Evolutionary conservation across 2,113 vertebrate genomes (phyloP).

Genomic region (Leptobrachium leishanense): DNA sequence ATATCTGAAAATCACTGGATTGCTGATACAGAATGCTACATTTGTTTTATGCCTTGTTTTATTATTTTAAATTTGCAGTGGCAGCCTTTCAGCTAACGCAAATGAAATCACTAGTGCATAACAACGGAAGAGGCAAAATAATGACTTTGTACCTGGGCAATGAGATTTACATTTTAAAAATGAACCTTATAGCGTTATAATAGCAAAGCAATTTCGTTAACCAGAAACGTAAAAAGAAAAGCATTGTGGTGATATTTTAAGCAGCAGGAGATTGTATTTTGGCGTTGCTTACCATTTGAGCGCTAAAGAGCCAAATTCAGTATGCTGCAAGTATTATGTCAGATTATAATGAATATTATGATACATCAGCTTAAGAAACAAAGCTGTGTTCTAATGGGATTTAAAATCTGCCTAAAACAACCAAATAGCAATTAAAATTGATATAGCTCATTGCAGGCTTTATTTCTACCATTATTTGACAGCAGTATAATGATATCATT

Average conservation of each 20-base stretch:
- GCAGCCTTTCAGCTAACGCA: not conserved
- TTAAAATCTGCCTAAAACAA: slow-evolving; percentile 40
- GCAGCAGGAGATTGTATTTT: not conserved
- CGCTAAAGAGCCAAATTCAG: slow-evolving; percentile 29
- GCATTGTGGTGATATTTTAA: not conserved
- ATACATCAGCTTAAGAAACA: slow-evolving; percentile 55
- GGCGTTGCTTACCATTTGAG: slow-evolving; percentile 8
- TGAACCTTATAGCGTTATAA: slow-evolving; percentile 31
- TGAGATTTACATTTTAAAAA: slow-evolving; percentile 41
- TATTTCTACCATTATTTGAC: slow-evolving; percentile 1
- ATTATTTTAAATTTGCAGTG: slow-evolving; percentile 45
- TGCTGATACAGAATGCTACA: slow-evolving; percentile 33
- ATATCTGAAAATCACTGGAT: slow-evolving; percentile 15
- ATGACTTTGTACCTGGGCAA: slow-evolving; percentile 37
- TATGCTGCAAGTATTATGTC: slow-evolving; percentile 4
- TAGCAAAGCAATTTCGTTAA: slow-evolving; percentile 44
- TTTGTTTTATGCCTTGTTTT: slow-evolving; percentile 45
- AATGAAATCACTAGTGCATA: slow-evolving; percentile 22
- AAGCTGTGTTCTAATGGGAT: slow-evolving; percentile 15
- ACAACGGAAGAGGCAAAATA: slow-evolving; percentile 23
- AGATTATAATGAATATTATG: not conserved
- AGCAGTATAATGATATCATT: not conserved
- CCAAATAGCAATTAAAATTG: slow-evolving; percentile 16
- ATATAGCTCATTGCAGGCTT: not conserved
- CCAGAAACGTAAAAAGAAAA: not conserved